Evolutionary conservation across 2,113 vertebrate species (phyloP).

Genomic region (Pollimyrus isidori): DNA sequence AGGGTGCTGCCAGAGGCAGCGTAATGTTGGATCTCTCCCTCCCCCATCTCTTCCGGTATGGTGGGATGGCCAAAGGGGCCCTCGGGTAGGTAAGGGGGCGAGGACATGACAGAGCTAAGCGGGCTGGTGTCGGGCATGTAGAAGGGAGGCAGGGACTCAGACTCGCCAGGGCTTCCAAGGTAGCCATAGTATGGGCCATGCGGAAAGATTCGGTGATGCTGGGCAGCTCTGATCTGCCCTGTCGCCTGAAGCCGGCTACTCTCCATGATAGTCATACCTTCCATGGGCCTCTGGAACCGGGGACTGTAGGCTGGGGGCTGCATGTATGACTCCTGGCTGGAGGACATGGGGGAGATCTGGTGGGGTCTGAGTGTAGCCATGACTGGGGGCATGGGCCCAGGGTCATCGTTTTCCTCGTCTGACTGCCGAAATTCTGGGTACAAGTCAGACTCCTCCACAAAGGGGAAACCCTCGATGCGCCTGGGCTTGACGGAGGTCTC

Average conservation of each 20-base stretch:
- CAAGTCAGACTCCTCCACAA: conserved; percentile 93
- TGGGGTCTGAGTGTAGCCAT: conserved; percentile 83
- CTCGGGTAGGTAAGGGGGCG: conserved; percentile 83
- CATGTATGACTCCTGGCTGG: conserved; percentile 94
- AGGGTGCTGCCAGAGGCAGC: conserved; percentile 86
- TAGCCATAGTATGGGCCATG: conserved; percentile 85
- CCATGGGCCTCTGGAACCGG: conserved; percentile 83
- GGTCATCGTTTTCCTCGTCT: conserved; percentile 92
- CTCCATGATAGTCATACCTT: conserved; percentile 80
- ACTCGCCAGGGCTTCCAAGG: conserved; percentile 84
- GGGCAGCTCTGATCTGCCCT: conserved; percentile 75
- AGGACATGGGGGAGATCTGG: conserved; percentile 86
- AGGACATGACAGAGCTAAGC: conserved; percentile 93
- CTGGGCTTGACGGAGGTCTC: conserved; percentile 77
- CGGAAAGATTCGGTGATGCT: conserved; percentile 78
- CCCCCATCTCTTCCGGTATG: conserved; percentile 90
- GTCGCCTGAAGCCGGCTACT: conserved; percentile 80
- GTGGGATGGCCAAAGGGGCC: conserved; percentile 85
- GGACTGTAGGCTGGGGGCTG: conserved; percentile 98
- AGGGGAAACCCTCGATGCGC: conserved; percentile 94
- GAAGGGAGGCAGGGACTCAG: conserved; percentile 85
- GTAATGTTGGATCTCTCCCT: conserved; percentile 67
- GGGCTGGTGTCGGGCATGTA: conserved; percentile 97
- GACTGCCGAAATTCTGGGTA: conserved; percentile 98
- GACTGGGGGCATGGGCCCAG: conserved; percentile 72